phyloP scores from a whole-genome alignment of 2,797 vertebrate species.

The Poecilia picta region DNA sequence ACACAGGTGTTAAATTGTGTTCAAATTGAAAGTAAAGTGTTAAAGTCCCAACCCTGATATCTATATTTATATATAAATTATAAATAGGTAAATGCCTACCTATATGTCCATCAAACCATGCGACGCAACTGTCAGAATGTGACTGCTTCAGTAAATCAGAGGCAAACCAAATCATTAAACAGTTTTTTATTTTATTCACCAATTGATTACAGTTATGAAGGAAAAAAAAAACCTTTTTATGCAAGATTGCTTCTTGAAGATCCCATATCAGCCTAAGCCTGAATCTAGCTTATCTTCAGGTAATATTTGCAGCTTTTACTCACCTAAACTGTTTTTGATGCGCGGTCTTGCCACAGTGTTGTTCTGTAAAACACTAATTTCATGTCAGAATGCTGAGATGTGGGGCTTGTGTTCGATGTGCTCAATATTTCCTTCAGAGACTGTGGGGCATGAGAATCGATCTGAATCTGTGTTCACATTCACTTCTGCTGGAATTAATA shows the following conservation, averaged over 20 bases:
- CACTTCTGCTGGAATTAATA: not conserved
- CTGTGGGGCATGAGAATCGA: constrained; percentile 3
- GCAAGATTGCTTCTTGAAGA: not conserved
- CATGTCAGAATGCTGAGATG: constrained; percentile 1
- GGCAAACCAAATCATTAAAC: not conserved
- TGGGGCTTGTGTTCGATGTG: not conserved
- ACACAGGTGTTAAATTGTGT: too few relatives aligned
- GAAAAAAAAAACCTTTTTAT: not conserved
- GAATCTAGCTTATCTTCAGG: not conserved
- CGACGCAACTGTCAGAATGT: not conserved
- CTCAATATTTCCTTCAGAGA: constrained; percentile 2
- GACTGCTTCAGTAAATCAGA: not conserved
- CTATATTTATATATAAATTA: too few relatives aligned
- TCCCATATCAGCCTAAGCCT: not conserved
- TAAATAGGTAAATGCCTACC: not conserved
- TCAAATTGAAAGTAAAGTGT: too few relatives aligned
- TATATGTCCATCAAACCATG: not conserved
- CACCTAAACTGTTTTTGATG: not conserved
- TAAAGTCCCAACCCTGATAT: too few relatives aligned
- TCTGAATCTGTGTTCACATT: not conserved
- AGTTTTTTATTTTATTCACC: not conserved
- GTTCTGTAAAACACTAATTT: constrained; percentile 1
- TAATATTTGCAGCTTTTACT: not conserved
- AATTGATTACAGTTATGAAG: not conserved
- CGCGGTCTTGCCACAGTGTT: not conserved